Conservation (phyloP, 2,113 vertebrate genomes). For the Hemiscyllium ocellatum region DNA sequence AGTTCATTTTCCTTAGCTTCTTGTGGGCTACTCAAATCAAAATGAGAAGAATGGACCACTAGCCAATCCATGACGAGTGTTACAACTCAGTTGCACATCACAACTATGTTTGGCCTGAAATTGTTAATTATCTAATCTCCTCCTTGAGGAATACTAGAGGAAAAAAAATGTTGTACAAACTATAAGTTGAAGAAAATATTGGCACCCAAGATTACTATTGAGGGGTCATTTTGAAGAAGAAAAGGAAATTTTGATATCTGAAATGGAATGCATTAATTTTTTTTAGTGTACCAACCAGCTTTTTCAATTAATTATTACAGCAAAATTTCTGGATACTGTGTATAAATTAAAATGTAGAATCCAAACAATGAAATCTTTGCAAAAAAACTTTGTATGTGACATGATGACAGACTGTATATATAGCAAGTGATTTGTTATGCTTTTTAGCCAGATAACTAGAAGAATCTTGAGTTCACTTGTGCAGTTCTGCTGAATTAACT, state of each 20-base stretch:
- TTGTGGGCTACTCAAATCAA: too few species aligned
- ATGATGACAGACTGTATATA: neutral
- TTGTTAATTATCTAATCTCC: neutral
- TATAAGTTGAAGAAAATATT: neutral
- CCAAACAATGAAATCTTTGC: neutral
- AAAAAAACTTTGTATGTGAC: neutral
- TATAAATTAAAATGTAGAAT: conserved; percentile 5
- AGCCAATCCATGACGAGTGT: too few species aligned
- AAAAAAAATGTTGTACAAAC: neutral
- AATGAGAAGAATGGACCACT: too few species aligned
- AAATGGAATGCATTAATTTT: neutral
- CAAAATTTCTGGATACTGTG: neutral
- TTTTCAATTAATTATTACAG: neutral
- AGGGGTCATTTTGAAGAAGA: neutral
- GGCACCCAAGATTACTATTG: neutral
- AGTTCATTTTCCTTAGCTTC: neutral
- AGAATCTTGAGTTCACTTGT: neutral
- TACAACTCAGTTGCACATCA: too few species aligned
- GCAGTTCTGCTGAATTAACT: neutral
- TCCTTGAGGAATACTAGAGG: neutral
- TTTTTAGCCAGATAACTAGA: neutral
- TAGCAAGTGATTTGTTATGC: neutral
- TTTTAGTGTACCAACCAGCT: neutral
- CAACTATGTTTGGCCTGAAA: too few species aligned
- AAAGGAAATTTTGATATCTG: neutral